Evolutionary conservation across 2,888 invertebrate genomes (phyloP).

Genomic region (Apotomis capreana): DNA sequence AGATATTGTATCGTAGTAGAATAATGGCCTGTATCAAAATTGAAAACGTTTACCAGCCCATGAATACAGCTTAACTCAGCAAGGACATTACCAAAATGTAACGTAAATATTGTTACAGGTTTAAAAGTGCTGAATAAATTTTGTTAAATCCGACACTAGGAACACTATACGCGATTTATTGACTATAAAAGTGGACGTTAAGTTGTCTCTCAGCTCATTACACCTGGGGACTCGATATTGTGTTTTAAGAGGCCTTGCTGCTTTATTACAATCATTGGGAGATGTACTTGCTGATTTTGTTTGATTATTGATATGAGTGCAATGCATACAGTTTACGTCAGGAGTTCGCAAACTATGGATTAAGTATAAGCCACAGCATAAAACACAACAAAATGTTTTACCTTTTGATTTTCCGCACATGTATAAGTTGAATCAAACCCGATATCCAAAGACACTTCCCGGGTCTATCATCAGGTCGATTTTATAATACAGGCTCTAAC

Average conservation of each 20-base stretch:
- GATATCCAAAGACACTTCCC: too few species aligned
- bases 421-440: too few species aligned
- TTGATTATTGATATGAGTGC: too few species aligned
- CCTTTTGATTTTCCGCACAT: too few species aligned
- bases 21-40: not conserved
- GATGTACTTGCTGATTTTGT: too few species aligned
- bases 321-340: too few species aligned
- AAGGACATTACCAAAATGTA: not conserved
- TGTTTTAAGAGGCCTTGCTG: not conserved
- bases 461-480: too few species aligned
- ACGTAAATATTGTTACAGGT: constrained; percentile 14
- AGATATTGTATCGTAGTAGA: not conserved
- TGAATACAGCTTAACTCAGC: not conserved
- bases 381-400: too few species aligned
- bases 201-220: constrained; percentile 10
- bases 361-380: too few species aligned
- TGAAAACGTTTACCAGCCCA: constrained; percentile 4
- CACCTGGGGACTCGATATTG: not conserved
- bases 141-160: constrained; percentile 21
- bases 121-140: constrained; percentile 14
- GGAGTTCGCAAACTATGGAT: too few species aligned
- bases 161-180: constrained; percentile 24
- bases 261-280: not conserved
- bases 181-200: constrained; percentile 15
- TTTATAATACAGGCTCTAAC: too few species aligned